Percentiles rank a stretch among this genome's conserved stretches.
phyloP scores from a whole-genome alignment of 2,797 vertebrate genomes.

The Poliocrania exsul region DNA sequence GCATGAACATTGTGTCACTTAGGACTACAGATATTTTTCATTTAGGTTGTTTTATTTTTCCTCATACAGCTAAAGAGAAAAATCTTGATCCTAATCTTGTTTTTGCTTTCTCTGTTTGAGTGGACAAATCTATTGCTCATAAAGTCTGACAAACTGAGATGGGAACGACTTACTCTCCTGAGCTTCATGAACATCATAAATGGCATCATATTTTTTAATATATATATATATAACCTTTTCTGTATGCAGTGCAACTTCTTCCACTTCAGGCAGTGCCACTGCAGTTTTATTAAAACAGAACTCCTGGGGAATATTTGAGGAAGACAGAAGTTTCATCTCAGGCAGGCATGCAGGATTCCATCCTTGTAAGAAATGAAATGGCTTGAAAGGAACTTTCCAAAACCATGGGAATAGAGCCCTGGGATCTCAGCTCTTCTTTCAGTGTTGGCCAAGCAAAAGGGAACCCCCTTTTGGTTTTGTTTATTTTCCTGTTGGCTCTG shows the following conservation, averaged over 20 bases:
- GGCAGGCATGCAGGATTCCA: background rate
- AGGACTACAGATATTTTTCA: background rate
- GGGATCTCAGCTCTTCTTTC: background rate
- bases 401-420: background rate
- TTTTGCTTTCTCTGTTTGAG: background rate
- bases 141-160: slow-evolving; percentile 2
- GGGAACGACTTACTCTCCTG: slow-evolving; percentile 1
- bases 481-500: background rate
- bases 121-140: slow-evolving; percentile 4
- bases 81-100: background rate
- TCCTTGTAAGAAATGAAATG: background rate
- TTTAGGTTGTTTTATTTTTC: background rate
- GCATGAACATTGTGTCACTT: background rate
- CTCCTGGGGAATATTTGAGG: slow-evolving; percentile 19
- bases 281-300: slow-evolving; percentile 41
- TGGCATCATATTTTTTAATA: background rate
- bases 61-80: background rate
- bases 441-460: background rate
- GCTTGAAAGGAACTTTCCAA: slow-evolving; percentile 3
- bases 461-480: background rate
- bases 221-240: slow-evolving; percentile 38
- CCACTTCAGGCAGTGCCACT: slow-evolving; percentile 4
- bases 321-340: slow-evolving; percentile 24
- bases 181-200: slow-evolving; percentile 35
- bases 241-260: slow-evolving; percentile 42